phyloP scores from a whole-genome alignment of 2,888 invertebrate genomes.

The Chaetogeoica ovagalla region DNA sequence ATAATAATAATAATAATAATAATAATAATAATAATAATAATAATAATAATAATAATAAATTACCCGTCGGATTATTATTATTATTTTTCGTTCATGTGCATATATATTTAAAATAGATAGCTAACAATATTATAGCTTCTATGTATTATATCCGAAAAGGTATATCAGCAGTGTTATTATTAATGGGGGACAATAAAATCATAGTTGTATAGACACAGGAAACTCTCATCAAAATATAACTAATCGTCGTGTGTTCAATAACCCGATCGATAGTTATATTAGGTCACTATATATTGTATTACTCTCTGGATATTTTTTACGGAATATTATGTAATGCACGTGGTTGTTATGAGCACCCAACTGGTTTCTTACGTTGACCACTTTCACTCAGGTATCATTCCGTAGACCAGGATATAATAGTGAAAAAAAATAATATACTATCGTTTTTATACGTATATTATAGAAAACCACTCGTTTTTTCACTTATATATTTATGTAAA shows the following conservation, averaged over 20 bases:
- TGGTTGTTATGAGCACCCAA: slow-evolving; percentile 52
- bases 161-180: background rate
- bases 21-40: background rate
- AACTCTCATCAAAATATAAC: slow-evolving; percentile 23
- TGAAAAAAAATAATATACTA: slow-evolving; percentile 12
- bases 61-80: too few species aligned
- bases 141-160: too few species aligned
- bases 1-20: background rate
- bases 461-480: background rate
- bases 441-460: too few species aligned
- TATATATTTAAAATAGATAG: too few species aligned
- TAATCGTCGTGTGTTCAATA: slow-evolving; percentile 36
- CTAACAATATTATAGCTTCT: too few species aligned
- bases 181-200: background rate
- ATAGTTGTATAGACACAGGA: slow-evolving; percentile 10
- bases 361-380: slow-evolving; percentile 52
- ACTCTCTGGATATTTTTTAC: slow-evolving; percentile 33
- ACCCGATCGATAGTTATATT: slow-evolving; percentile 42
- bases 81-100: too few species aligned
- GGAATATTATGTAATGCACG: slow-evolving; percentile 39
- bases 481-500: background rate
- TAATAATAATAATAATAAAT: too few species aligned
- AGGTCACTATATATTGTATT: slow-evolving; percentile 38
- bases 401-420: slow-evolving; percentile 43
- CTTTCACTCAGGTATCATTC: slow-evolving; percentile 50